Base-by-base conservation (phyloP, 2,888 invertebrate species). In the Liodrosophila aerea region DNA sequence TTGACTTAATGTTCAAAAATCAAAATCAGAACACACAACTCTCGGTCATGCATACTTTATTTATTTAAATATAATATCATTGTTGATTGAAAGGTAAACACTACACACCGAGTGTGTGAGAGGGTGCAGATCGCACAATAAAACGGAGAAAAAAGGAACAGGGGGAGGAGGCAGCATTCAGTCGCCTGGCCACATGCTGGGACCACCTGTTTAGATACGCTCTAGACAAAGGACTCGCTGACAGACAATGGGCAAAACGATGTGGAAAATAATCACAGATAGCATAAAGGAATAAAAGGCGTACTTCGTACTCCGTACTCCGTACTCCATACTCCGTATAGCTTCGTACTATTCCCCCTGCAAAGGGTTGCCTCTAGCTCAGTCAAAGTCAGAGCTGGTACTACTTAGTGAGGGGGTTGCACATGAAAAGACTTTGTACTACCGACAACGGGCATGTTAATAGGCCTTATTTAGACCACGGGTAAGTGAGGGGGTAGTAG, bases 251-350 rank as follows among this genome's bases (percentile, higher is more conserved):
- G 75, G 53, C 68, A 80, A 64, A 80, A 54, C 81, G 76, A 76
- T 69, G 85, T 71, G 82, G 85, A 83, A 83, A 83, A 83, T 77
- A 85, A 85, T 83, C 85, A 83, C 62, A 78, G 85, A 76, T 81
- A 84, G 50, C 65, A 84, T 84, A 84, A 80, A 66, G 71, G 84
- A 46, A 84, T 70, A 70, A 83, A 73, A 81, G 77, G 63, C 52
- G 50, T 63, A 52, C 57, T 63, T 44, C 8, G n/a, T 34, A 7
- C 11, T 8, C 8, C 1, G 1, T 2, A 15, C 29, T 1, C 29
- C 15, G 11, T 8, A 15, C 4, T 30, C 4, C 15, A 2, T 8
- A 4, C 15, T 16, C 9, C 2, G 30, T 8, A n/a, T n/a, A n/a
- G n/a, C 15, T 7, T 11, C 15, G 4, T 11, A 8, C 37, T 36